phyloP scores from a whole-genome alignment of 2,113 vertebrate species.

The Cryptotis parvus region DNA sequence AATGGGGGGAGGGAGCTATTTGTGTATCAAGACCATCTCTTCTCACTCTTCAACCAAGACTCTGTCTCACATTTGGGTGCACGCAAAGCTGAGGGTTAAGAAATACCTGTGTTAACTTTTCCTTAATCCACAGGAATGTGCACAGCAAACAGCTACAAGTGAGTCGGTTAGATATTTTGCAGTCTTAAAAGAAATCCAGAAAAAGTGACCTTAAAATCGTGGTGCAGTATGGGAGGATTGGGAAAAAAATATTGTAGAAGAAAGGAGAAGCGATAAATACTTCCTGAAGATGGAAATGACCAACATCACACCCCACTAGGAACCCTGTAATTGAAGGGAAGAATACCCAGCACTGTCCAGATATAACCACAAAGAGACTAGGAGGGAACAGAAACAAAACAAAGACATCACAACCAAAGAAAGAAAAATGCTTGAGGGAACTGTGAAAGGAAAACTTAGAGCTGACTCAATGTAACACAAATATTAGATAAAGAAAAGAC shows the following conservation, averaged over 20 bases:
- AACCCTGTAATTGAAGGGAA: background rate
- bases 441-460: background rate
- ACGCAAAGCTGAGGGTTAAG: background rate
- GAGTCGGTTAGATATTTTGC: background rate
- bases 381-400: background rate
- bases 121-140: background rate
- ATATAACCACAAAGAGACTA: background rate
- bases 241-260: background rate
- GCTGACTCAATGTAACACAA: background rate
- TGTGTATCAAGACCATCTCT: background rate
- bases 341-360: background rate
- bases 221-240: background rate
- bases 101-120: background rate
- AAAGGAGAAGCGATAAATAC: background rate
- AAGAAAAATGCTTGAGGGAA: background rate
- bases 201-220: background rate
- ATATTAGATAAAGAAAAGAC: conserved; percentile 28
- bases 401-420: background rate
- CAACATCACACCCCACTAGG: background rate
- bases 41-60: background rate
- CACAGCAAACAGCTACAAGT: background rate
- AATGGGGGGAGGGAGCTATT: background rate
- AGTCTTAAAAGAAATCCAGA: conserved; percentile 27
- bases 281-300: background rate
- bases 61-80: background rate